These are phyloP conservation scores for Hipposideros larvatus DNA, from an alignment of 2,797 vertebrate species.

Conservation along the genomic window DNA sequence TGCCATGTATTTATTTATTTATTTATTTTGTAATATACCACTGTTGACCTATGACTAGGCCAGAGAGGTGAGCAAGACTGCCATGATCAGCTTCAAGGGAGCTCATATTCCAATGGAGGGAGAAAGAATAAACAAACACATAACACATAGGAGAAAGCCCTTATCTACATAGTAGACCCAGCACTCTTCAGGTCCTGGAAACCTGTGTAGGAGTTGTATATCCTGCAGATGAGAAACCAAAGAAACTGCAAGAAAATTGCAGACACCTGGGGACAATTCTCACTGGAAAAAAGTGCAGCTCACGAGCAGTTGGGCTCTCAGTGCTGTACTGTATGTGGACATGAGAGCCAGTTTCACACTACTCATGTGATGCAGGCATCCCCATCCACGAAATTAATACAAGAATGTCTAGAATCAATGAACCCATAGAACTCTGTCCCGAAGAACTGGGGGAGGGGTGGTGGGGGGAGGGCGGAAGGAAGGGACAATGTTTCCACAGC, in stretches of 20 bases:
- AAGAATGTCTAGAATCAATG: not conserved
- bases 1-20: not conserved
- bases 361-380: not conserved
- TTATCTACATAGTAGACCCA: not conserved
- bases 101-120: not conserved
- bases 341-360: not conserved
- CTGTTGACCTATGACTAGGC: not conserved
- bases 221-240: not conserved
- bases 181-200: not conserved
- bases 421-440: rapidly evolving
- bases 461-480: not conserved
- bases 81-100: not conserved
- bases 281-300: not conserved
- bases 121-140: not conserved
- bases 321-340: not conserved
- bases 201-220: not conserved
- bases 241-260: not conserved
- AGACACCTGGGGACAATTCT: not conserved
- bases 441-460: not conserved
- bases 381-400: not conserved
- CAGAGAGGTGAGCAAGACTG: not conserved
- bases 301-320: not conserved
- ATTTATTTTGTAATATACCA: not conserved
- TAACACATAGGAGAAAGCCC: not conserved
- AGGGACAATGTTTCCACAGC: not conserved